Base-by-base conservation (phyloP, 92 coral and sea anemone genomes). In the Zoanthus sansibaricus region DNA sequence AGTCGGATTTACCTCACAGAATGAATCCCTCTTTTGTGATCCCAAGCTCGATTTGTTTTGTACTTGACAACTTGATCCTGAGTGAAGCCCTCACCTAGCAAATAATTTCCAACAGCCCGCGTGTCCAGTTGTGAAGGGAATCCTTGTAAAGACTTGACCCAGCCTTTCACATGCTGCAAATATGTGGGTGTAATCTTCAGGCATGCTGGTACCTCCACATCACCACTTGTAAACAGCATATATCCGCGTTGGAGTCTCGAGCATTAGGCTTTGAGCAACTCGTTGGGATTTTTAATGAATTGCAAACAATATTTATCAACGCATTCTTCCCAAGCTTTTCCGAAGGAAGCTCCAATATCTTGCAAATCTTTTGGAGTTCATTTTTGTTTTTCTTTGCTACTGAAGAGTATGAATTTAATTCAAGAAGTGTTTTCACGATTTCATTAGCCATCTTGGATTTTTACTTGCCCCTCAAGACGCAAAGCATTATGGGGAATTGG, bases 181-280 rank as follows among this genome's bases (percentile, higher is more conserved):
- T 82, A 82, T 82, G 86, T 76, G 12, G 86, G 86, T 82, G 86
- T 67, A 9, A 82, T 82, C 54, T 83, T 69, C 77, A 83, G 59
- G 78, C 87, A 33, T n/a, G 20, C 87, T 83, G 87, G 46, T 59
- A 68, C 87, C 71, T 61, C 85, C 8, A 13, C 10, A 52, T 52
- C 15, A 9, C 15, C 12, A 13, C 58, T 52, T 52, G 58, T 13
- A 52, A 52, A 13, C 10, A 9, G 58, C 58, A 52, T 9, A 52
- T 9, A 9, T 52, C 58, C 58, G 1, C 8, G 58, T 52, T 13
- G 56, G 49, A 30, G 86, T 67, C 77, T 83, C 48, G 76, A 66
- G 87, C 87, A 68, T 82, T 66, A 30, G 86, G 86, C 21, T 82
- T 82, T 18, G 61, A 30, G 86, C 86, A 30, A 82, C 86, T 82